Base-by-base conservation (phyloP, 2,888 invertebrate species). In the Morpho helenor region DNA sequence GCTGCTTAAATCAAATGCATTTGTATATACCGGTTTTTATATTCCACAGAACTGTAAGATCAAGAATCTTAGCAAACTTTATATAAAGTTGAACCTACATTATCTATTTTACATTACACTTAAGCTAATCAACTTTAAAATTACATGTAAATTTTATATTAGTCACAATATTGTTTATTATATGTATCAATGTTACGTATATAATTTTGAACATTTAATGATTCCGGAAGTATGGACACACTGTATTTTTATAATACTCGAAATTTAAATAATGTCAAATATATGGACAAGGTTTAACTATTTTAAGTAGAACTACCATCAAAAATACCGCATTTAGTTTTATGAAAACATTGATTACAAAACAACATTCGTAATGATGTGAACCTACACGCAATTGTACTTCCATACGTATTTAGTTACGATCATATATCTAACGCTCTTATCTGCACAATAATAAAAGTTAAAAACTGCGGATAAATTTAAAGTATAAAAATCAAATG, bases 161-260 rank as follows among this genome's bases (percentile, higher is more conserved):
- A 87, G 87, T 86, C 86, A 88, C 84, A 87, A 87, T 88, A 88
- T 87, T 87, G 87, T 85, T 83, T 77, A 84, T 85, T 88, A 90
- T 89, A 89, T 89, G 90, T 89, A 84, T 87, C 84, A 85, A 84
- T 76, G 85, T 90, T 90, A 90, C 90, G 90, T 90, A 90, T 90
- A 88, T 90, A 88, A 86, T 89, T 90, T 90, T 90, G 90, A 89
- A 90, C 89, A 87, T 87, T 80, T 79, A 84, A 87, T 86, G 84
- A 87, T 77, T 84, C 75, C 74, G 77, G 77, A 74, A 73, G 70
- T 70, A 72, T 77, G 82, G 82, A 82, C 83, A 77, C 76, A 70
- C 68, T 70, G 68, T 73, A 74, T 66, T 67, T 73, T 70, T 71
- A 53, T 55, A 57, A 51, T 62, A 59, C 52, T 55, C 44, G 44